Base-by-base conservation (phyloP, 2,797 vertebrate species). In the Avahi laniger region DNA sequence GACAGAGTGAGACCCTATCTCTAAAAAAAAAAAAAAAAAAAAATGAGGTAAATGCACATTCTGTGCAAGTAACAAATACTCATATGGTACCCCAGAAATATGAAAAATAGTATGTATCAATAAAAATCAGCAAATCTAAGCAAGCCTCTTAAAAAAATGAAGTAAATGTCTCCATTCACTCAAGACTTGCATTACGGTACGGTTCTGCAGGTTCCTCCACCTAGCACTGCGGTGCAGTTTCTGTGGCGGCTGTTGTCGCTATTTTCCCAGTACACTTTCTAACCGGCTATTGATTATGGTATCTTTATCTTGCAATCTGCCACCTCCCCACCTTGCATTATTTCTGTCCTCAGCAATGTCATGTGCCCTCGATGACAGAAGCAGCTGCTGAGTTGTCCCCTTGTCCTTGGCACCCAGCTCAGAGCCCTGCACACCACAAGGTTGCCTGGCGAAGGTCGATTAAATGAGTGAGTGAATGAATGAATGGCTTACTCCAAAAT, bases 331-430 rank as follows among this genome's bases (percentile, higher is more conserved):
- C 50, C 43, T 90, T 35, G 57, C 15, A 46, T 48, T 87, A 83
- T 70, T 83, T 88, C 86, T 81, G 52, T 91, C 73, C 67, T 70
- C 15, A n/a, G 50, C 35, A 72, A 93, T 38, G 86, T n/a, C 78
- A 46, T 13, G 46, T 75, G 38, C n/a, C 73, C 57, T 38, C 52
- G 28, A 50, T 26, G 52, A 38, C 33, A 69, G 54, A 76, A 61
- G 38, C 61, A 82, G 80, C 57, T 70, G 76, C 81, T 24, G 30
- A 84, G 73, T 48, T 52, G 57, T 52, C 57, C 52, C 69, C 11
- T 1, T 52, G 54, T 69, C 82, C 50, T 57, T 79, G 72, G 38
- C 59, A 75, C 9, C 52, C 24, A 46, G 50, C 59, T 80, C 59
- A 9, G 63, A 79, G 46, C 12, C 18, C 65, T 46, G n/a, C 18